These are phyloP conservation scores for Ephestia elutella DNA, from an alignment of 1,140 invertebrate species.

Conservation along the genomic window DNA sequence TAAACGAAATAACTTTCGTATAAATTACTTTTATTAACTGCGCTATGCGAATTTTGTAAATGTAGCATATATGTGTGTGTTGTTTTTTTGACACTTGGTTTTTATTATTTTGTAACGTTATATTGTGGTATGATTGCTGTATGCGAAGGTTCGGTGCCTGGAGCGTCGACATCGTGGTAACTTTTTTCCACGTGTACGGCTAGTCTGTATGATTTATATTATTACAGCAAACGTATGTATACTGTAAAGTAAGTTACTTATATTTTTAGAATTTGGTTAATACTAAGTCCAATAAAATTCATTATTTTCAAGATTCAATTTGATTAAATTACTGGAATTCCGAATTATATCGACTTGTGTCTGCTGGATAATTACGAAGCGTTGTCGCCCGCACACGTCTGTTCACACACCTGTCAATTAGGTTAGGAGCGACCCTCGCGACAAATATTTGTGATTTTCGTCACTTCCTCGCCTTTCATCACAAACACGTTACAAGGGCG, in stretches of 20 bases:
- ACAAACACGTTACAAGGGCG: too few species aligned
- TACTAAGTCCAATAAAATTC: too few species aligned
- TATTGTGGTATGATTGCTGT: too few species aligned
- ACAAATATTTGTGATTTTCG: background rate
- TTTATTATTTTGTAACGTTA: background rate
- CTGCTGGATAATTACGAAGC: background rate
- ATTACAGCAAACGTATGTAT: too few species aligned
- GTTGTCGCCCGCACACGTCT: background rate
- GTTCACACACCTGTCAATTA: constrained; percentile 12
- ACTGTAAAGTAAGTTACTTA: too few species aligned
- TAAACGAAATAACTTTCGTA: background rate
- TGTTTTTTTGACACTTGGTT: background rate
- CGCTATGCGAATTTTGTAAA: background rate
- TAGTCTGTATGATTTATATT: too few species aligned
- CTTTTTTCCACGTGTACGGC: too few species aligned
- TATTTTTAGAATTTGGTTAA: too few species aligned
- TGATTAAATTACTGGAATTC: too few species aligned
- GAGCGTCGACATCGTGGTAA: too few species aligned
- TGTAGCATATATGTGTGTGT: background rate
- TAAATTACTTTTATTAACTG: background rate
- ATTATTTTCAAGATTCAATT: too few species aligned
- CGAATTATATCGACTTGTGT: background rate
- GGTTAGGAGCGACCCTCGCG: background rate
- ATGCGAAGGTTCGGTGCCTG: too few species aligned
- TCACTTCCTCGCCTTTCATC: background rate